Base-by-base conservation (phyloP, 2,113 vertebrate species). In the Ageneiosus marmoratus region DNA sequence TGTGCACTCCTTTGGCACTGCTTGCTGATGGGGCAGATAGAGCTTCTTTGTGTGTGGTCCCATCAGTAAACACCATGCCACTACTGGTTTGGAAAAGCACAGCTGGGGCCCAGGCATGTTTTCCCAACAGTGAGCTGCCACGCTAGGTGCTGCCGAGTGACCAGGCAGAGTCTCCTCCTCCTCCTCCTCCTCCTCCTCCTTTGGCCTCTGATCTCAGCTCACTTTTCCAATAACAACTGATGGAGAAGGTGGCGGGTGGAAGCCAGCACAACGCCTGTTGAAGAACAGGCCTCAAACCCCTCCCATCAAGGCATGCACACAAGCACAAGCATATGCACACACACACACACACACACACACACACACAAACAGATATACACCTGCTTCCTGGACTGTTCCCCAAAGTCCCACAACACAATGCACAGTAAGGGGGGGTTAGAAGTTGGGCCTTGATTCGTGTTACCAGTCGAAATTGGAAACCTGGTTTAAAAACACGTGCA, bases 21-120 rank as follows among this genome's bases (percentile, higher is more conserved):
- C 34, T 56, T 69, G 74, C 62, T 69, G 75, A 58, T 32, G 63
- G 65, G 24, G 53, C 51, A 79, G 63, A 79, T 50, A 41, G 58
- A 65, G 46, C 0, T 24, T 10, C 77, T 73, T 15, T 74, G 85
- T 83, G 85, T 12, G 60, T 2, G 6, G 56, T 81, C 85, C 83
- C 81, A 48, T 73, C 37, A 20, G 53, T 58, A 2, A 77, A 84
- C 48, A 72, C 67, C 27, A 13, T 82, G 83, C 72, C 70, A 34
- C 72, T 27, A 34, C 72, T 27, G 85, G 84, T 62, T 84, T 85
- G 83, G 82, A 83, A 87, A 84, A 83, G 80, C 79, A 87, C 88
- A 91, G 89, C 87, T 91, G 89, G 77, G 82, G 56, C 77, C 85
- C 78, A 53, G 63, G 84, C n/a, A 48, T 83, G 67, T 82, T 86